These are phyloP conservation scores for Lycophotia porphyrea DNA, from an alignment of 2,888 invertebrate genomes.

Conservation along the genomic window DNA sequence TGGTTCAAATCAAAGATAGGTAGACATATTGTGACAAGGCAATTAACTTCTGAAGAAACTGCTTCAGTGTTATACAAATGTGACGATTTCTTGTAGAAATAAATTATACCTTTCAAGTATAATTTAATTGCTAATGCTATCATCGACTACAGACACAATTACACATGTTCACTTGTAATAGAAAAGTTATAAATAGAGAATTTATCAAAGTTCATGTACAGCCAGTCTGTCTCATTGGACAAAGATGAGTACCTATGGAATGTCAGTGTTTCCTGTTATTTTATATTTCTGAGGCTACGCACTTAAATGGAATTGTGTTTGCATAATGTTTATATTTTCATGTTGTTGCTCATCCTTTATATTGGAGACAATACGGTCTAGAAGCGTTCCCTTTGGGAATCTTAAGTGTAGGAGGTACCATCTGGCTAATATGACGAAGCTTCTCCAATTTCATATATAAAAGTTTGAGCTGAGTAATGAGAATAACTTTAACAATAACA, in stretches of 20 bases:
- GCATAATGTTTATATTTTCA: constrained; percentile 50
- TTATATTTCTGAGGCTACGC: constrained; percentile 43
- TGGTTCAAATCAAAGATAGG: neutral
- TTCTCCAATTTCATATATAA: neutral
- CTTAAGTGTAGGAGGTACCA: constrained; percentile 19
- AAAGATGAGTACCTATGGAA: constrained; percentile 64
- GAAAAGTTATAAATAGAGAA: constrained; percentile 66
- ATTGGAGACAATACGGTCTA: neutral
- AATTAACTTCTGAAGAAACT: neutral
- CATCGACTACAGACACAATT: constrained; percentile 32
- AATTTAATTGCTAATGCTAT: constrained; percentile 45
- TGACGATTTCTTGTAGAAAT: constrained; percentile 10
- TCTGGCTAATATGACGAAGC: constrained; percentile 23
- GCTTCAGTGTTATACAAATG: neutral
- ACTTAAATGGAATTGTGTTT: constrained; percentile 54
- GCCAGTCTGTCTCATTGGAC: constrained; percentile 67
- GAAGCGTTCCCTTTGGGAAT: constrained; percentile 7
- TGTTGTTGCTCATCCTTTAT: constrained; percentile 23
- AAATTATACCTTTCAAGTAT: constrained; percentile 8
- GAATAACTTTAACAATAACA: neutral
- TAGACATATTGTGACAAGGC: neutral
- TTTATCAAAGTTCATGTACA: constrained; percentile 65
- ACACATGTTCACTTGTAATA: constrained; percentile 49
- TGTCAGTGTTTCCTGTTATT: constrained; percentile 65
- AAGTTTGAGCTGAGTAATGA: neutral